A percentile compares a stretch with the other conserved stretches of the same genome.
Evolutionary conservation across 2,113 vertebrate genomes (phyloP).

Genomic region (Poeciliopsis occidentalis): DNA sequence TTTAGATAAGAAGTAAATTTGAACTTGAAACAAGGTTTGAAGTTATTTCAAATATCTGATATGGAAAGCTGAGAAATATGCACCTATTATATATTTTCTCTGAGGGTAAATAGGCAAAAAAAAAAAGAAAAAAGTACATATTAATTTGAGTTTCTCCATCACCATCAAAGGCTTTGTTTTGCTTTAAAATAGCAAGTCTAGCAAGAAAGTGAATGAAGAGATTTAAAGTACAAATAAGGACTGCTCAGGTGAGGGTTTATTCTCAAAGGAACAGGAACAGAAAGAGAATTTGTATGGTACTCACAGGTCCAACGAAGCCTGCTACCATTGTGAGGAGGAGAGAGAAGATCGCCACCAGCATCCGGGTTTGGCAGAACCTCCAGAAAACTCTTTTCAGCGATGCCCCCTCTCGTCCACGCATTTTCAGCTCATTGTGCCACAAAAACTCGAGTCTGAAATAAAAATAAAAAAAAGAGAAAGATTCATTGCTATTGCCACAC

Average conservation of each 20-base stretch:
- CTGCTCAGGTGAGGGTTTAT: slow-evolving; percentile 20
- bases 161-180: slow-evolving; percentile 45
- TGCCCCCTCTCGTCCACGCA: slow-evolving; percentile 70
- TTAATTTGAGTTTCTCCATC: slow-evolving; percentile 39
- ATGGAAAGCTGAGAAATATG: slow-evolving; percentile 25
- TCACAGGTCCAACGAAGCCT: slow-evolving; percentile 82
- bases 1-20: neutral
- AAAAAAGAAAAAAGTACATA: slow-evolving; percentile 4
- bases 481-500: neutral
- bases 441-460: slow-evolving; percentile 78
- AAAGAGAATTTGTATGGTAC: slow-evolving; percentile 60
- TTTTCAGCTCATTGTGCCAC: slow-evolving; percentile 82
- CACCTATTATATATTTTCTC: slow-evolving; percentile 2
- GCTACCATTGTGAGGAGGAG: slow-evolving; percentile 82
- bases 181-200: slow-evolving; percentile 54
- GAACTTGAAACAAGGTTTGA: neutral
- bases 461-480: slow-evolving; percentile 9
- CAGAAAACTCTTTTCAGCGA: slow-evolving; percentile 81
- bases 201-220: slow-evolving; percentile 56
- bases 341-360: slow-evolving; percentile 78
- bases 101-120: slow-evolving; percentile 14
- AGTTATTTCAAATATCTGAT: neutral
- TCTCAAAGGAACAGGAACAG: slow-evolving; percentile 23
- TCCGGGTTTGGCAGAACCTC: slow-evolving; percentile 84
- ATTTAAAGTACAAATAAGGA: slow-evolving; percentile 54